Base-by-base conservation (phyloP, 1,140 invertebrate genomes). In the Drosophila bocki region DNA sequence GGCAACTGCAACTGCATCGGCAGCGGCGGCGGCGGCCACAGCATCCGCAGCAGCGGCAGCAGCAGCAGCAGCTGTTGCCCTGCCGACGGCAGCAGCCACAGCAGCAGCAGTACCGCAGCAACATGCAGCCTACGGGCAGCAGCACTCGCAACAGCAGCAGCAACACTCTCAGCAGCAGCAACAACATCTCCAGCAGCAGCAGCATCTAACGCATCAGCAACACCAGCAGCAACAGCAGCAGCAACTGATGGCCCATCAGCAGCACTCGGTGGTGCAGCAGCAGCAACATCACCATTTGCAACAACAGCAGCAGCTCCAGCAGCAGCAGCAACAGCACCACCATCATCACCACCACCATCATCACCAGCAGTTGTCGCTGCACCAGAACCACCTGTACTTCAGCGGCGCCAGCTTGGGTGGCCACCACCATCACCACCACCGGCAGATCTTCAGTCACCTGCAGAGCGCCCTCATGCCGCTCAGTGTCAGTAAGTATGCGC, bases 311-410 rank as follows among this genome's bases (percentile, higher is more conserved):
- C 83, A 75, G n/a, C 22, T 29, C 0, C 84, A 72, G 11, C 78
- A 82, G n/a, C 68, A 84, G 32, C 79, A 76, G 45, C 62, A 48
- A 41, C 75, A 80, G 62, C 90, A 91, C 59, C 91, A 91, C 68
- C 90, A 92, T 41, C 91, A 92, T 44, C 91, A 92, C 48, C 91
- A 92, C 48, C 91, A 91, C 50, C 91, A 92, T 39, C 90, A 91
- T 68, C 91, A 92, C 63, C 91, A 92, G 58, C 91, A 92, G 68
- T 63, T 92, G 80, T 87, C 91, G 58, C 81, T 92, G 87, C 91
- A 92, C 60, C 91, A 92, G 82, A 92, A 92, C 78, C 91, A 92
- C 82, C 71, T 92, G 67, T 92, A 90, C 71, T 92, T 92, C 65
- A 92, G 87, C 67, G 91, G 91, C 19, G 58, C 74, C 13, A 80